phyloP scores from a whole-genome alignment of 2,797 vertebrate genomes.

The Melanotaenia pygmaea region DNA sequence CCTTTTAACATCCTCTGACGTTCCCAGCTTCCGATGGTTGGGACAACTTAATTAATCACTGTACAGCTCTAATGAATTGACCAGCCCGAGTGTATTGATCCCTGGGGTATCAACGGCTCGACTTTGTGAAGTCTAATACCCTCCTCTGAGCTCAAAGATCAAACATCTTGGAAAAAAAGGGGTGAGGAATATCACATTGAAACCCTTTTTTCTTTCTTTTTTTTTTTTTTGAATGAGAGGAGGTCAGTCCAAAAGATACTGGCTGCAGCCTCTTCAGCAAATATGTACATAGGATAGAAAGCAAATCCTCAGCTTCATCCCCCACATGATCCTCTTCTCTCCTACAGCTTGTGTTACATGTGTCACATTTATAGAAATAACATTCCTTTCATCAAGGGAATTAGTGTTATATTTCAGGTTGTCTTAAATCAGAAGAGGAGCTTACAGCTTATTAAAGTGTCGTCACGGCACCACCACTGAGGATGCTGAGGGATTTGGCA shows the following conservation, averaged over 20 bases:
- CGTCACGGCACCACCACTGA: conserved; percentile 55
- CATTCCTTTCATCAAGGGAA: conserved; percentile 76
- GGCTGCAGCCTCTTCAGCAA: conserved; percentile 62
- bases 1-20: conserved; percentile 58
- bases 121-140: conserved; percentile 77
- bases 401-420: conserved; percentile 82
- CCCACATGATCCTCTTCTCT: conserved; percentile 44
- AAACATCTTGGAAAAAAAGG: conserved; percentile 60
- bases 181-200: conserved; percentile 54
- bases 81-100: conserved; percentile 77
- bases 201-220: conserved; percentile 35
- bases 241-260: conserved; percentile 58
- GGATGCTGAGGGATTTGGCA: conserved; percentile 71
- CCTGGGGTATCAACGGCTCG: conserved; percentile 64
- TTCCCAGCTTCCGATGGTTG: conserved; percentile 57
- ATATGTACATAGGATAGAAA: conserved; percentile 64
- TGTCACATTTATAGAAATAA: conserved; percentile 82
- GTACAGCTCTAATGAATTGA: conserved; percentile 77
- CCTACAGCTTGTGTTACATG: conserved; percentile 70
- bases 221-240: conserved; percentile 32
- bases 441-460: conserved; percentile 80
- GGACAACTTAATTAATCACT: conserved; percentile 81
- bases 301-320: conserved; percentile 64
- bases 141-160: conserved; percentile 62
- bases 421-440: conserved; percentile 77